These are phyloP conservation scores for Acleris holmiana DNA, from an alignment of 2,888 invertebrate genomes.

Conservation along the genomic window DNA sequence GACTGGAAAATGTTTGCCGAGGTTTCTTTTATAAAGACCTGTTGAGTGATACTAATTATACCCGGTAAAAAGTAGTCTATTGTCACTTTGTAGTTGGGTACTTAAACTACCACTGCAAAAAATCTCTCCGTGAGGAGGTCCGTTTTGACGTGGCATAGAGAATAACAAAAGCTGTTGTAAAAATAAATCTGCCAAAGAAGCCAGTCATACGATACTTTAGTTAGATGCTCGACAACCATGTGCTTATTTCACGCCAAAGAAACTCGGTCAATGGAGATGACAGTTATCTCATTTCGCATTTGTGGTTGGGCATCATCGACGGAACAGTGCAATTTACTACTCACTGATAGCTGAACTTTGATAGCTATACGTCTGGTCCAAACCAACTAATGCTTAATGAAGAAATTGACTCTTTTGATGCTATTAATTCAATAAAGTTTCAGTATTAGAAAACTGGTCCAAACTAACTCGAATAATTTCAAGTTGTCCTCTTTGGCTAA, in stretches of 20 bases:
- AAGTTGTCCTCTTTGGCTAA: conserved; percentile 6
- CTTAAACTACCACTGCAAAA: no score
- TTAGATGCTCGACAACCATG: no score
- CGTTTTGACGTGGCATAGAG: no score
- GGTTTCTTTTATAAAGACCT: no score
- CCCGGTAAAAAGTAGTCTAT: no score
- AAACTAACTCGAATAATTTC: neutral
- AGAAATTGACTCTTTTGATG: neutral
- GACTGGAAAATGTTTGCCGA: neutral
- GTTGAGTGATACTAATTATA: no score
- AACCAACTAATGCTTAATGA: no score
- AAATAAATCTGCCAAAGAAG: neutral
- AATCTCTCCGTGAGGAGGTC: no score
- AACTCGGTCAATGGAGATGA: conserved; percentile 25
- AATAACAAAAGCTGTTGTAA: neutral
- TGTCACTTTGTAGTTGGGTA: no score
- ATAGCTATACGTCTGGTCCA: no score
- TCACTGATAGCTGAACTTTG: no score
- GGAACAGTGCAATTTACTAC: conserved; percentile 25
- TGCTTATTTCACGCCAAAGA: neutral
- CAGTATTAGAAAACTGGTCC: neutral
- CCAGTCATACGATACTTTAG: neutral
- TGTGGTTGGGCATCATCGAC: conserved; percentile 23
- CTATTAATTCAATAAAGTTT: neutral
- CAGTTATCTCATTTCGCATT: conserved; percentile 24